Evolutionary conservation across 2,113 vertebrate species (phyloP), one percentile per base, ranked within the genome.

Genomic region (Channa maculata): DNA sequence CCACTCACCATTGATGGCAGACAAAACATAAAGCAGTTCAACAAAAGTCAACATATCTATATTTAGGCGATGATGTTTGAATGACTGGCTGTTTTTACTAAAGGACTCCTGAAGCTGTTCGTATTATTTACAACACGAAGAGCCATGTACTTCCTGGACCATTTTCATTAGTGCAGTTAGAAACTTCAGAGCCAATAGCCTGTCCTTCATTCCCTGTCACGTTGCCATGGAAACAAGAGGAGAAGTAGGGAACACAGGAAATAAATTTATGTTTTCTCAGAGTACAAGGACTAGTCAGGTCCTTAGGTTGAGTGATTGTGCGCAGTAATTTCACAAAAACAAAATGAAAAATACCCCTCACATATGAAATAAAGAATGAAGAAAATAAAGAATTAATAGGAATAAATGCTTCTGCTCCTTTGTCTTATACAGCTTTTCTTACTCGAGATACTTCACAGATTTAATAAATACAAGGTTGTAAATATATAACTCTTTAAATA

Each of bases 171-270:
- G 81, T 75, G 75, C 69, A 46, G 76, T 61, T 10, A 45, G 79
- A 87, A 84, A 91, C 82, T 88, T 92, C 71, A 81, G 71, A 90
- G 77, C 75, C 82, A 82, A 83, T 84, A 85, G 85, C 73, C 66
- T 86, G 82, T 90, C 86, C 86, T 90, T 92, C 86, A 72, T 84
- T 77, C 77, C 79, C 76, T 88, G 69, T 80, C 87, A 83, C 49
- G 94, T 94, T 94, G 83, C 93, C 89, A 94, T 93, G 90, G 94
- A 93, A 94, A 95, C 94, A 89, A 85, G 88, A 66, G 76, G 73
- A 89, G 86, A 77, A 78, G 79, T 49, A 67, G 71, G 83, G 71
- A 80, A 83, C 78, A 78, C 66, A 71, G 75, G 77, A 92, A 90
- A 87, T 81, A 68, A 39, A 71, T 89, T 83, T 79, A 70, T 84